Percentiles rank a stretch among this genome's conserved stretches.
Conservation (phyloP, 1,140 invertebrate genomes). For the Drosophila virilis region DNA sequence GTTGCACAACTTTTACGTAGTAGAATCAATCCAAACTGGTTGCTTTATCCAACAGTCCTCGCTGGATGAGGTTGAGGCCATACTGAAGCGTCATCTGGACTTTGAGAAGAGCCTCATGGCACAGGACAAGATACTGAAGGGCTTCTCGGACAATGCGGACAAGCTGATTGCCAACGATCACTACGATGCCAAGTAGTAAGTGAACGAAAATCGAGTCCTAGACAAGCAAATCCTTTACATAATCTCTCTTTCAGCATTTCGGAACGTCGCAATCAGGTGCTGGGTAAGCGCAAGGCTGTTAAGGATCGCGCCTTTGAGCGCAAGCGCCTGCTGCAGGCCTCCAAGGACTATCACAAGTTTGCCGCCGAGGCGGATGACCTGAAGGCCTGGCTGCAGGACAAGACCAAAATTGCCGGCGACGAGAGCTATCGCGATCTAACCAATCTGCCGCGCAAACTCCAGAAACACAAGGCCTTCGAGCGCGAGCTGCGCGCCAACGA, state of each 20-base stretch:
- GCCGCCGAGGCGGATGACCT: slow-evolving; percentile 95
- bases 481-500: slow-evolving; percentile 96
- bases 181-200: slow-evolving; percentile 93
- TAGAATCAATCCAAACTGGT: too few relatives aligned
- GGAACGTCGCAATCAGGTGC: slow-evolving; percentile 90
- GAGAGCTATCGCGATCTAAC: slow-evolving; percentile 96
- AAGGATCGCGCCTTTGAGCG: slow-evolving; percentile 90
- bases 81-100: slow-evolving; percentile 97
- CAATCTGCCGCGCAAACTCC: slow-evolving; percentile 96
- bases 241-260: slow-evolving; percentile 87
- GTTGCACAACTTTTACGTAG: slow-evolving; percentile 53
- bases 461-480: slow-evolving; percentile 99
- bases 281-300: slow-evolving; percentile 89
- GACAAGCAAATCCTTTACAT: neutral
- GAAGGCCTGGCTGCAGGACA: slow-evolving; percentile 95
- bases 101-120: slow-evolving; percentile 96
- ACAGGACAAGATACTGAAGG: slow-evolving; percentile 95
- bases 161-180: slow-evolving; percentile 93
- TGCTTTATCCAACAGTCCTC: slow-evolving; percentile 87
- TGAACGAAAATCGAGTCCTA: slow-evolving; percentile 28
- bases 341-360: slow-evolving; percentile 93
- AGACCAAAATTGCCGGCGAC: slow-evolving; percentile 95
- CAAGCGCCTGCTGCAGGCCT: slow-evolving; percentile 90
- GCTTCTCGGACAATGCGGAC: slow-evolving; percentile 94
- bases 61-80: slow-evolving; percentile 96